Evolutionary conservation across 2,113 vertebrate genomes (phyloP), one percentile per base, ranked within the genome.

Genomic region (Pseudorasbora parva): DNA sequence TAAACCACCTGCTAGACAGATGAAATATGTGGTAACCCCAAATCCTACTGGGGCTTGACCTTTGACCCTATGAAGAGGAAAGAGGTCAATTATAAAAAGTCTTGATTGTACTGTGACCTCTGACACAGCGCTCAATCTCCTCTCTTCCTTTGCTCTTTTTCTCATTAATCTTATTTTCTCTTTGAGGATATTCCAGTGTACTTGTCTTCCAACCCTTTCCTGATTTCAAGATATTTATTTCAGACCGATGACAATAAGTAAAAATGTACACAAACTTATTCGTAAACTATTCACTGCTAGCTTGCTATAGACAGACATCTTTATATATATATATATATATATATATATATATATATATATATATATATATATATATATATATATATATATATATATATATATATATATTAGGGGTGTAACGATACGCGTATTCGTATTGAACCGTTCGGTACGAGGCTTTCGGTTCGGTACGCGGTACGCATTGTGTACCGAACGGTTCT

Each of bases 91-190:
- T 69, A 78, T 59, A 68, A 56, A 74, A 60, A 45, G 47, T 87
- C 74, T 73, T 80, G 81, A 82, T 85, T 85, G 77, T 56, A 62
- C 60, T 83, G 56, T 83, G 86, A 87, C 86, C 86, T 23, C 57
- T 81, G 60, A 71, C 82, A 85, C 30, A 56, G 47, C 64, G 1
- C 78, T 64, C 8, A 79, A 47, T 79, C 10, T 30, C 41, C 23
- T 78, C 57, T 78, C 77, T 49, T 79, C 23, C 60, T 49, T 64
- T 49, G 15, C 77, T 49, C 14, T 56, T 81, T 81, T 69, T 56
- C 47, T 81, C 64, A 69, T 81, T 51, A 79, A 41, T 49, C 77
- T 79, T 66, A 49, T 79, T 79, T 79, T 62, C 59, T 15, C 41
- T 78, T 60, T 78, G 14, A 62, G 37, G n/a, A 60, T 62, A 66